These are phyloP conservation scores for Melangyna quadrimaculata DNA, from an alignment of 2,888 invertebrate species.

Conservation along the genomic window DNA sequence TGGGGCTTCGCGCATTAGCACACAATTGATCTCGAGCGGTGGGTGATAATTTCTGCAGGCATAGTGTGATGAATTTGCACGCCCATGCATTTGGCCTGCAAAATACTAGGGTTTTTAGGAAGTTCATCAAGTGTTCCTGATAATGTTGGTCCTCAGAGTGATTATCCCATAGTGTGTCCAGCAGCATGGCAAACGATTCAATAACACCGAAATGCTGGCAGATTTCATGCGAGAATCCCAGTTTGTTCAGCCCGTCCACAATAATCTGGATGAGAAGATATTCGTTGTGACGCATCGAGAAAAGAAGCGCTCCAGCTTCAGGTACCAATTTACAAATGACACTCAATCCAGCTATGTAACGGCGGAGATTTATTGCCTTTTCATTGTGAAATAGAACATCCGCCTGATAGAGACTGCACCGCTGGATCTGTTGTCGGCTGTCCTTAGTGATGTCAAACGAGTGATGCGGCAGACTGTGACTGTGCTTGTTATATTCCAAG, in stretches of 20 bases:
- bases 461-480: constrained; percentile 75
- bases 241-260: constrained; percentile 75
- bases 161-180: constrained; percentile 73
- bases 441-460: constrained; percentile 73
- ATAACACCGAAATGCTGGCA: constrained; percentile 77
- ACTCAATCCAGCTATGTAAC: constrained; percentile 76
- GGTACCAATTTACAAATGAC: constrained; percentile 74
- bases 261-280: constrained; percentile 76
- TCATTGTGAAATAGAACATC: constrained; percentile 74
- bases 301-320: constrained; percentile 70
- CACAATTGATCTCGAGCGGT: constrained; percentile 34
- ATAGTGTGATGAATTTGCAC: constrained; percentile 75
- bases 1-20: constrained; percentile 20
- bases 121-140: constrained; percentile 74
- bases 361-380: constrained; percentile 75
- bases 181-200: constrained; percentile 75
- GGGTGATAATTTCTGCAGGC: constrained; percentile 66
- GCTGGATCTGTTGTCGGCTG: background rate
- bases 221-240: constrained; percentile 77
- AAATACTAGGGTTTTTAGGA: constrained; percentile 77
- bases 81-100: constrained; percentile 77
- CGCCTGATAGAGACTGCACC: constrained; percentile 73
- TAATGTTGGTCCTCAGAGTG: constrained; percentile 29
- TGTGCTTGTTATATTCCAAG: constrained; percentile 76
- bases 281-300: constrained; percentile 74